Evolutionary conservation across 2,888 invertebrate species (phyloP), one percentile per base, ranked within the genome.

Genomic region (Parnassius smintheus): DNA sequence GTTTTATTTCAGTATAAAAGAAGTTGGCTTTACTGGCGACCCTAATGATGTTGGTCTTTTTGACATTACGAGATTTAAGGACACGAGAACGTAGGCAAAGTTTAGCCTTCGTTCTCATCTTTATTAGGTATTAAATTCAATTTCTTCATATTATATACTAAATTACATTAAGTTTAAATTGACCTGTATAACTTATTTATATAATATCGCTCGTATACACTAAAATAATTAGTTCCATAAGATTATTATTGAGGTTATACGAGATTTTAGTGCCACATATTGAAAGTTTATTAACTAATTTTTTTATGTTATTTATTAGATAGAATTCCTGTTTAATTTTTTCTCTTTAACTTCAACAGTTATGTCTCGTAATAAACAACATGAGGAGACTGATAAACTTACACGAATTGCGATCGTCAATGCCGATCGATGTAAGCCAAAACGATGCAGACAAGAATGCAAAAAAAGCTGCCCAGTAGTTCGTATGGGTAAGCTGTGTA

Each of bases 401-500:
- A 99, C 98, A 62, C 95, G 99, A 92, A 99, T 99, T 86, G 99
- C 99, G 68, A 99, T 99, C 77, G 98, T 99, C 68, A 99, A 97
- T 87, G 95, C 96, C 72, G 99, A 99, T 92, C 98, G 98, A 81
- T 99, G 99, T 90, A 99, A 99, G 86, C 99, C 99, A 2, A 99
- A 99, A 90, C 94, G 99, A 93, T 99, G 99, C 92, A 95, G 98
- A 62, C 99, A 99, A 86, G 99, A 99, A 81, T 99, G 99, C 92
- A 99, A 99, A 84, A 97, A 98, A 80, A 97, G 98, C 60, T 99
- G 99, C 87, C 99, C 99, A 1, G 99, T 99, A 63, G 99, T 99
- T 66, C 95, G 99, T 72, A 99, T 99, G 98, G 99, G 99, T 81
- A 99, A 99, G 88, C 94, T 99, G 50, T 99, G 99, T 86, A 99